Conservation (phyloP, 2,888 invertebrate species). For the Dioctria linearis region DNA sequence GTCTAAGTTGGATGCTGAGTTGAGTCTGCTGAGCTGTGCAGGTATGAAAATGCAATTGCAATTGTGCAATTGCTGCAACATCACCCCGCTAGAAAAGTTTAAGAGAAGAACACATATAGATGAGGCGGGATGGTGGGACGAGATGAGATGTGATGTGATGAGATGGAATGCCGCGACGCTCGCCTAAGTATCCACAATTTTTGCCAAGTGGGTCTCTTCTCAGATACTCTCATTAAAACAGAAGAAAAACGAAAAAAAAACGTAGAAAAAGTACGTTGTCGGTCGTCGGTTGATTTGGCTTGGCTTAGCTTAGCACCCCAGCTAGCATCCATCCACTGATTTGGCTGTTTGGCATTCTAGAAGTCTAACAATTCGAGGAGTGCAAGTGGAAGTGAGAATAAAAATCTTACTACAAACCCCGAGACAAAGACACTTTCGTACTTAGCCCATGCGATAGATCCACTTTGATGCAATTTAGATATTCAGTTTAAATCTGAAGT, state of each 20-base stretch:
- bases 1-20: neutral
- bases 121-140: neutral
- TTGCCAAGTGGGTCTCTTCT: conserved; percentile 35
- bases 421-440: conserved; percentile 29
- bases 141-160: neutral
- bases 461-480: conserved; percentile 27
- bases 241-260: neutral
- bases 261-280: too few species aligned
- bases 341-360: conserved; percentile 37
- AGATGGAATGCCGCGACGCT: too few species aligned
- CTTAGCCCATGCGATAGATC: conserved; percentile 16
- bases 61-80: conserved; percentile 22
- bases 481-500: conserved; percentile 45
- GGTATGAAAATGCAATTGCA: conserved; percentile 40
- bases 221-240: conserved; percentile 27
- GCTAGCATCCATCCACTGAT: conserved; percentile 29
- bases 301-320: neutral
- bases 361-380: conserved; percentile 1
- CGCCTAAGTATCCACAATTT: neutral
- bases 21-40: conserved; percentile 20
- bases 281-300: conserved; percentile 36
- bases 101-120: neutral
- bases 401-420: conserved; percentile 22
- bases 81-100: conserved; percentile 25
- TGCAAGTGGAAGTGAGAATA: neutral